Evolutionary conservation across 35 echinoderm and acorn worm genomes (phyloP).

Genomic region (Apostichopus japonicus): DNA sequence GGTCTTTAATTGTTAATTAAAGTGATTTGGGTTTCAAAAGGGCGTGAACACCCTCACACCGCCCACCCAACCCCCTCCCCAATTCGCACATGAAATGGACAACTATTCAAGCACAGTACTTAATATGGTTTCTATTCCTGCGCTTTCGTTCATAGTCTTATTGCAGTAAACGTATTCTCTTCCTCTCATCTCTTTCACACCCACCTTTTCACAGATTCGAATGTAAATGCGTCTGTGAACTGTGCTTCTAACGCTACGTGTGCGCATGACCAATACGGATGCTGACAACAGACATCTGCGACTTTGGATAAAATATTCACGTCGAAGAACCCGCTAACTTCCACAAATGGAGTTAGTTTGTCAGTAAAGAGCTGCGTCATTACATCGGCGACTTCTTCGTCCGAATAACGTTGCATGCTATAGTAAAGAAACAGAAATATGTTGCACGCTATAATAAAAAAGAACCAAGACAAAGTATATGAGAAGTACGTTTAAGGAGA

Average conservation of each 20-base stretch:
- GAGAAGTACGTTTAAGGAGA: too few relatives aligned
- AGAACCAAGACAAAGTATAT: too few relatives aligned
- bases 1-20: too few relatives aligned
- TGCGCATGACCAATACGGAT: not conserved
- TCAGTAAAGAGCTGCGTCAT: not conserved
- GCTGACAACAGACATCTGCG: not conserved
- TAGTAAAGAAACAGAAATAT: not conserved
- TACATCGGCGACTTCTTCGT: not conserved
- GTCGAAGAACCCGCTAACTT: not conserved
- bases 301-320: not conserved
- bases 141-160: too few relatives aligned
- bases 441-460: too few relatives aligned
- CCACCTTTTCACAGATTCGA: not conserved
- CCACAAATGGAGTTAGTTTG: not conserved
- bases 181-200: not conserved
- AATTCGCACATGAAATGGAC: too few relatives aligned
- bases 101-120: too few relatives aligned
- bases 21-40: too few relatives aligned
- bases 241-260: not conserved
- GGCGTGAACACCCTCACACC: too few relatives aligned
- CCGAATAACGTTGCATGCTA: not conserved
- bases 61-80: too few relatives aligned
- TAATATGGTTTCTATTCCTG: too few relatives aligned
- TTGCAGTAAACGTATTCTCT: too few relatives aligned
- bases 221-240: not conserved